phyloP scores from a whole-genome alignment of 2,797 vertebrate species.

The Chaunax sp. region DNA sequence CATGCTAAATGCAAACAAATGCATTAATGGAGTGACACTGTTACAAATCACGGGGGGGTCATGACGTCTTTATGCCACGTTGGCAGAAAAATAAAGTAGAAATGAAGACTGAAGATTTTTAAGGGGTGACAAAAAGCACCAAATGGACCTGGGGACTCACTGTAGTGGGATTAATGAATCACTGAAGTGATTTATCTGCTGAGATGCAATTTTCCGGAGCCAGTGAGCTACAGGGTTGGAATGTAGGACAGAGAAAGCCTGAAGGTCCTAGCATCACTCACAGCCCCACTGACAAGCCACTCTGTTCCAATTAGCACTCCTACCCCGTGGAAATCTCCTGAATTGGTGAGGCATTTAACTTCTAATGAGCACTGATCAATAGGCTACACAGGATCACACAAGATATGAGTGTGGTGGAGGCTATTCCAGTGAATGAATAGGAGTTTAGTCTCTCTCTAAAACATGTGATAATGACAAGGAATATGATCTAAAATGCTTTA shows the following conservation, averaged over 20 bases:
- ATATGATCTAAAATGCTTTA: not conserved
- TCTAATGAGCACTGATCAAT: conserved; percentile 44
- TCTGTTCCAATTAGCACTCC: conserved; percentile 63
- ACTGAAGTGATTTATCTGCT: conserved; percentile 47
- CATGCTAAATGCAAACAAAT: not conserved
- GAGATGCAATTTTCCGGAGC: conserved; percentile 51
- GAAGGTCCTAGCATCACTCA: conserved; percentile 56
- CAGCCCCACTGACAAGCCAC: conserved; percentile 46
- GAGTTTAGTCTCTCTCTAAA: not conserved
- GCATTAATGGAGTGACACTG: not conserved
- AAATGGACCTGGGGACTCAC: conserved; percentile 6
- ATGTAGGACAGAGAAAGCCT: conserved; percentile 66
- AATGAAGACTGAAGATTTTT: not conserved
- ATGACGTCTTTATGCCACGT: not conserved
- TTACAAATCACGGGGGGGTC: conserved; percentile 11
- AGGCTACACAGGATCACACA: conserved; percentile 2
- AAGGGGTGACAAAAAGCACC: not conserved
- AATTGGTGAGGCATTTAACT: conserved; percentile 40
- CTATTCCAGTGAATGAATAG: not conserved
- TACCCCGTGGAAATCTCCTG: conserved; percentile 42
- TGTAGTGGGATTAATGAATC: conserved; percentile 47
- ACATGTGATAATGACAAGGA: not conserved
- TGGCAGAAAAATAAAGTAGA: conserved; percentile 3
- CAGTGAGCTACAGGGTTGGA: conserved; percentile 31
- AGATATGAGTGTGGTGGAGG: not conserved